Evolutionary conservation across 2,888 invertebrate species (phyloP).

Genomic region (Coenonympha glycerion): DNA sequence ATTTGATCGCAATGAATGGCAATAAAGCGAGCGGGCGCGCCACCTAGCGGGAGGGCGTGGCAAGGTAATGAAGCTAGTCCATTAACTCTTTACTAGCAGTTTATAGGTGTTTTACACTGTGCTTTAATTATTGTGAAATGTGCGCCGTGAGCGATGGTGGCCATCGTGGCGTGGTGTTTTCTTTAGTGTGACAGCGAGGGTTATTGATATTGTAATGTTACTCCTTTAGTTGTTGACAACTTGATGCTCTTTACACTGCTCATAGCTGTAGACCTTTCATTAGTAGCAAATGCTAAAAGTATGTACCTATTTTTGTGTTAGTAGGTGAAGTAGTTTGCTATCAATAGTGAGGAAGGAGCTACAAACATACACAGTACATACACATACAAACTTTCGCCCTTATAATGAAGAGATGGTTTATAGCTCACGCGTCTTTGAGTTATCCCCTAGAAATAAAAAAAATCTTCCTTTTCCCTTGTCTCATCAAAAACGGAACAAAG

Average conservation of each 20-base stretch:
- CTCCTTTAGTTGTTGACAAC: background rate
- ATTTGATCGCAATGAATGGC: slow-evolving; percentile 31
- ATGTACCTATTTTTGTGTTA: too few species aligned
- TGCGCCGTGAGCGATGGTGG: slow-evolving; percentile 38
- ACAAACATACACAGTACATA: too few species aligned
- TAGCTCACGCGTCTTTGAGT: too few species aligned
- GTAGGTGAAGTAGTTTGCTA: too few species aligned
- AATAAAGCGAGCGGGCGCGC: slow-evolving; percentile 44
- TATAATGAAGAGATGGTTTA: too few species aligned
- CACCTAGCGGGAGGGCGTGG: slow-evolving; percentile 57
- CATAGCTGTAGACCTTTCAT: background rate
- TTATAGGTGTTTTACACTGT: slow-evolving; percentile 63
- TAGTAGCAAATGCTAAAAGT: too few species aligned
- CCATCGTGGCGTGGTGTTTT: slow-evolving; percentile 16
- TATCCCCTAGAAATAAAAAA: too few species aligned
- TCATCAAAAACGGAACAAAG: too few species aligned
- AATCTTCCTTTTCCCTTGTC: too few species aligned
- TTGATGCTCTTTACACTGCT: background rate
- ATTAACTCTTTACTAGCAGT: slow-evolving; percentile 60
- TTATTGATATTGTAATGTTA: slow-evolving; percentile 7
- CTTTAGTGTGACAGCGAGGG: slow-evolving; percentile 7
- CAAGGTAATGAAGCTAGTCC: slow-evolving; percentile 50
- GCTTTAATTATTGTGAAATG: slow-evolving; percentile 66
- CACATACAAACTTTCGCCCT: too few species aligned
- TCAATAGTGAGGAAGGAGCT: too few species aligned